These are phyloP conservation scores for Cavia porcellus DNA, from an alignment of 2,113 vertebrate genomes.

Conservation along the genomic window DNA sequence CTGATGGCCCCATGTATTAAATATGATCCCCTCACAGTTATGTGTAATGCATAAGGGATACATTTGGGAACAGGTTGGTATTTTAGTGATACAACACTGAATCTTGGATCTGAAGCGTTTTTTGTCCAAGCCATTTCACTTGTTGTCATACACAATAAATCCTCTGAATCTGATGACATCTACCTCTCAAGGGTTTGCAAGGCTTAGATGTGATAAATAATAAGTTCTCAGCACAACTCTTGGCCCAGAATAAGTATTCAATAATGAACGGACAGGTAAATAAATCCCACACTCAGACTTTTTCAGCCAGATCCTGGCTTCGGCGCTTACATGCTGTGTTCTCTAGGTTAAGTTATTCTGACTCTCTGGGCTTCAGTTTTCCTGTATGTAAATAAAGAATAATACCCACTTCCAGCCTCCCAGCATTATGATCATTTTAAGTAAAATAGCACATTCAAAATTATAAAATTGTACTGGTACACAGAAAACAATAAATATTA, in stretches of 20 bases:
- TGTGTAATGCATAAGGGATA: neutral
- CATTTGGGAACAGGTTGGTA: neutral
- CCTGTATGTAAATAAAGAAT: neutral
- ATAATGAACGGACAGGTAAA: neutral
- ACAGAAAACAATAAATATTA: neutral
- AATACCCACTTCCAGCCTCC: neutral
- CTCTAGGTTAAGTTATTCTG: neutral
- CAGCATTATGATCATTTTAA: neutral
- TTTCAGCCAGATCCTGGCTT: neutral
- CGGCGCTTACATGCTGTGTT: neutral
- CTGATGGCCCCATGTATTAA: neutral
- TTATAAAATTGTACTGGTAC: neutral
- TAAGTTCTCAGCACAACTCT: neutral
- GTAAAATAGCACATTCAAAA: neutral
- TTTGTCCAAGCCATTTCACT: neutral
- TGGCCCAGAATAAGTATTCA: neutral
- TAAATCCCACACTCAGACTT: neutral
- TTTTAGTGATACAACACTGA: neutral
- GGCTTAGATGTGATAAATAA: neutral
- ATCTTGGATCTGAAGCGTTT: neutral
- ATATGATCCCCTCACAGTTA: neutral
- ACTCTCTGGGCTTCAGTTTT: neutral
- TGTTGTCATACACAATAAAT: slow-evolving; percentile 41
- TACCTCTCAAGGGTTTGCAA: slow-evolving; percentile 2
- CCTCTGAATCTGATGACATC: neutral